Evolutionary conservation across 2,888 invertebrate species (phyloP), one percentile per base, ranked within the genome.

Genomic region (Leptura quadrifasciata): DNA sequence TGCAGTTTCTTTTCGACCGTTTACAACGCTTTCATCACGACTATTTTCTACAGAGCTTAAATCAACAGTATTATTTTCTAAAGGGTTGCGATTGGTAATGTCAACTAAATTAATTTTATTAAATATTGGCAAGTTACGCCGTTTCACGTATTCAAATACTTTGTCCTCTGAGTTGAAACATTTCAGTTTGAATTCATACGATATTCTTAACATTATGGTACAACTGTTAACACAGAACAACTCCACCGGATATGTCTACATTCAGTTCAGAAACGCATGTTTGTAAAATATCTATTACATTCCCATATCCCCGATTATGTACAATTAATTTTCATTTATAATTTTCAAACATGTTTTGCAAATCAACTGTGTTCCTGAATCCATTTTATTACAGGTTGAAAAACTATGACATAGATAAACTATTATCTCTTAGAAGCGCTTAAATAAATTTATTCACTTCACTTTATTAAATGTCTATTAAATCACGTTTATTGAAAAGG

Each of bases 21-120:
- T 47, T 47, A 2, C 47, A 47, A 47, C 47, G n/a, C 6, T 47
- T 47, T 47, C n/a, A 1, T 47, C 2, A n/a, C 12, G 39, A 12
- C 39, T 39, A 15, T 60, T 3, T 27, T 20, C 6, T 60, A 31
- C 60, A 9, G 15, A 9, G n/a, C n/a, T 31, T 9, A 61, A 31
- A 31, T n/a, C 60, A 60, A n/a, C n/a, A 15, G 12, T 1, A 24
- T 31, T 27, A 31, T 10, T 17, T 15, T 61, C 60, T 21, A 27
- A 1, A 15, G 3, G 6, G 6, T 60, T 60, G n/a, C 15, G 21
- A 27, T 52, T 67, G 6, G 0, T 17, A 10, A 67, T 17, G 54
- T 67, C 65, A 52, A 2, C 17, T 52, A 67, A 67, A 54, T 52
- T 47, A 27, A 67, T 54, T 67, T 52, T 67, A 67, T 24, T 27